A percentile compares a stretch with the other conserved stretches of the same genome.
phyloP scores from a whole-genome alignment of 2,113 vertebrate species.

The Saccopteryx bilineata region DNA sequence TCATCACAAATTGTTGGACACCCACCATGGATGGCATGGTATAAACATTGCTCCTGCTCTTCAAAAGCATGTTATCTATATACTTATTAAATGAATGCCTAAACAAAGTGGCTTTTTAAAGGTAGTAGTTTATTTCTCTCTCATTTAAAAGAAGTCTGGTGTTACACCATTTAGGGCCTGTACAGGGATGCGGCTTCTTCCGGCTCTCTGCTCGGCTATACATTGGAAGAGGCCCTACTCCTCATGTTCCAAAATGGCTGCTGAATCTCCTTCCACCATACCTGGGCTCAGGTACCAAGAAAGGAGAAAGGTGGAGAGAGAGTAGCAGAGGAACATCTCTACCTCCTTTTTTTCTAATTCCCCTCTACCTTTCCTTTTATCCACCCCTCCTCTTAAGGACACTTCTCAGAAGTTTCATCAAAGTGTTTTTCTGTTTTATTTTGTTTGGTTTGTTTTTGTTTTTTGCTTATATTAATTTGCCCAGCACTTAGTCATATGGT shows the following conservation, averaged over 20 bases:
- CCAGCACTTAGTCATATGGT: neutral
- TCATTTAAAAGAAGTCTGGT: constrained; percentile 23
- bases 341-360: neutral
- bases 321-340: neutral
- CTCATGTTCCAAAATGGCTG: neutral
- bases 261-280: neutral
- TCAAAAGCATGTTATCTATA: neutral
- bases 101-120: neutral
- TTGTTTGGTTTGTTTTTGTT: neutral
- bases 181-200: neutral
- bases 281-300: neutral
- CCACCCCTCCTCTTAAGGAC: neutral
- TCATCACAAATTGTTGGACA: neutral
- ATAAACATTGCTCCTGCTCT: neutral
- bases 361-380: neutral
- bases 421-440: neutral
- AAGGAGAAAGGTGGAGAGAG: neutral
- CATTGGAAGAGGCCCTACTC: neutral
- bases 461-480: neutral
- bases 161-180: neutral
- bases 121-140: neutral
- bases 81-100: constrained; percentile 6
- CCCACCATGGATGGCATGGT: neutral
- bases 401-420: neutral
- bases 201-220: neutral